Conservation (phyloP, 2,797 vertebrate species). For the Cuniculus paca region DNA sequence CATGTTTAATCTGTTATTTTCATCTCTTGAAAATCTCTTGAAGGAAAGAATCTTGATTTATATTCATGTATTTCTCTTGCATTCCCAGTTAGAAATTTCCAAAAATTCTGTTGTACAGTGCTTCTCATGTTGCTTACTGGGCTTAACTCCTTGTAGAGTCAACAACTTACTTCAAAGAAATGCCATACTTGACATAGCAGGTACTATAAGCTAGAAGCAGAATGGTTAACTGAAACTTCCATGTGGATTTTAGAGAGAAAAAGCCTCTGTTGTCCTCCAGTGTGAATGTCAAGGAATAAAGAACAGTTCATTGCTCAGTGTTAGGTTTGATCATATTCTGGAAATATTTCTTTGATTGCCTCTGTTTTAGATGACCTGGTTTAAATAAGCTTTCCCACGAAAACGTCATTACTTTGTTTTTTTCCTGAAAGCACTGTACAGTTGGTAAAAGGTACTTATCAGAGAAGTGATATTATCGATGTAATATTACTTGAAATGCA, state of each 20-base stretch:
- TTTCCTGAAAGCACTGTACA: background rate
- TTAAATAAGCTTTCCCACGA: conserved; percentile 25
- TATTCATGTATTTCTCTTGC: background rate
- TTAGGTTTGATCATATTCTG: background rate
- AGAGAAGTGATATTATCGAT: conserved; percentile 23
- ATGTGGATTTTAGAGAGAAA: background rate
- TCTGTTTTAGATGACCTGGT: background rate
- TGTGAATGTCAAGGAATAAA: background rate
- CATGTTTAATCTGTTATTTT: background rate
- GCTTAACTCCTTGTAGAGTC: background rate
- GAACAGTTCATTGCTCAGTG: background rate
- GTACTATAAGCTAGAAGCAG: background rate
- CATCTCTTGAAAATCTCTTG: conserved; percentile 20
- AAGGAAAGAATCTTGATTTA: background rate
- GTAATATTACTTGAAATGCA: conserved; percentile 10
- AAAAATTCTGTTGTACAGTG: background rate
- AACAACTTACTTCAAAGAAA: background rate
- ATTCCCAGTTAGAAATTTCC: background rate
- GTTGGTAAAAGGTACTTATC: background rate
- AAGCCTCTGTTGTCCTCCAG: background rate
- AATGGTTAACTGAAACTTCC: background rate
- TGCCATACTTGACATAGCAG: background rate
- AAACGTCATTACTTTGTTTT: background rate
- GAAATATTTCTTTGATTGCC: conserved; percentile 33
- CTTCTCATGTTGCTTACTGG: background rate